Evolutionary conservation across 37 sponge, comb jelly and placozoan species (phyloP), one percentile per base, ranked within the genome.

Genomic region (Chondrilla cf. caribensis): DNA sequence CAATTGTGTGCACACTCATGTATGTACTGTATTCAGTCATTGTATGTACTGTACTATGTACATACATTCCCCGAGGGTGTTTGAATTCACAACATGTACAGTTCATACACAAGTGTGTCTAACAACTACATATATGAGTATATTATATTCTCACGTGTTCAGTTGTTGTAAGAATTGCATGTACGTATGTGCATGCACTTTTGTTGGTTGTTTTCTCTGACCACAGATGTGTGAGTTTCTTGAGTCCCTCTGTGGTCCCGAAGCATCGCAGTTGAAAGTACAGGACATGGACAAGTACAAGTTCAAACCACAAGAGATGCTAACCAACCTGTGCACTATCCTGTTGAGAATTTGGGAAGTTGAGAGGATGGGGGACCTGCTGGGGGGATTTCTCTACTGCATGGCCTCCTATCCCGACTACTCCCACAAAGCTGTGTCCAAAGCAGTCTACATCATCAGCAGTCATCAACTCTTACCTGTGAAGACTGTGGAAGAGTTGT

Each of bases 231-330:
- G 84, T 47, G 91, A 90, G 77, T 92, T 95, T 54, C 79, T 95
- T 8, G 90, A 92, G 19, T 51, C 81, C 17, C 90, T 95, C 19
- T 95, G 96, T 84, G 96, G 96, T 5, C 59, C 90, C 0, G 85
- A 77, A 38, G 85, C 87, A 38, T 65, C 88, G 6, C 83, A 92
- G 37, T 79, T 95, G 28, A 89, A 90, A 22, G 90, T 95, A 21
- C 82, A 84, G 26, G 83, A 92, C 77, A 87, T 70, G 67, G 90
- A 89, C 38, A 89, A 73, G 54, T 92, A 87, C 47, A 28, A 60
- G 36, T 93, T 93, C 72, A 82, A 93, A 28, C 90, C 94, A 6
- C 54, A 65, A 24, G 82, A 51, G 47, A 66, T 93, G 37, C 75
- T 93, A 36, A 31, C 43, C 3, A 72, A 84, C 35, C 82, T 93